Conservation (phyloP, 2,113 vertebrate genomes). For the Crotalus viridis region DNA sequence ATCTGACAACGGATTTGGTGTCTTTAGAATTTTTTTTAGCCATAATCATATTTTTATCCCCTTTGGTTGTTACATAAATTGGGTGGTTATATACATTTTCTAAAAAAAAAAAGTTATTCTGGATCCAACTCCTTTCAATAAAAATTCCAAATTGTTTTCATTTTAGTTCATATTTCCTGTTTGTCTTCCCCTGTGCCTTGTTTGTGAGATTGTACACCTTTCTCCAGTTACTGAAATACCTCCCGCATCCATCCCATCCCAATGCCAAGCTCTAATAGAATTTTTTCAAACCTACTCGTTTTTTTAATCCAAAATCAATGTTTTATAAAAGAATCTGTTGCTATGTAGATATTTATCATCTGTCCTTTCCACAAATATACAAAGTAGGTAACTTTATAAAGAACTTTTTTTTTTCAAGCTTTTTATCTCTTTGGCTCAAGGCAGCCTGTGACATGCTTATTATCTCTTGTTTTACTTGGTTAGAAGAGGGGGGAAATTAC, state of each 20-base stretch:
- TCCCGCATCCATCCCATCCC: background rate
- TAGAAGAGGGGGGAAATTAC: background rate
- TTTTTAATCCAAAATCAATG: background rate
- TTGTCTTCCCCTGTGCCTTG: constrained; percentile 34
- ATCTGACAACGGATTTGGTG: background rate
- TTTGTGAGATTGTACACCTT: constrained; percentile 23
- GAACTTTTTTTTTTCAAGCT: background rate
- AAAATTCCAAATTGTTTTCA: constrained; percentile 38
- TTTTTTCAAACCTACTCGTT: background rate
- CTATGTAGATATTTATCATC: background rate
- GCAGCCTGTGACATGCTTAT: background rate
- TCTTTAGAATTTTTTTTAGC: background rate
- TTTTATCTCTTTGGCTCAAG: background rate
- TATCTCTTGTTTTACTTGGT: background rate
- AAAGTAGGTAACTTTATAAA: background rate
- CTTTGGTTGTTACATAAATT: background rate
- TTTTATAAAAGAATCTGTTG: background rate
- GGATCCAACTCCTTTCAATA: background rate
- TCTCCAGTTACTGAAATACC: background rate
- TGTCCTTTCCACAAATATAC: background rate
- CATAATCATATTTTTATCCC: background rate
- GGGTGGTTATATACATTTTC: background rate
- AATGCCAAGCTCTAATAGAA: background rate
- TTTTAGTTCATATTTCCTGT: constrained; percentile 26
- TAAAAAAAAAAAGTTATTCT: background rate